phyloP scores from a whole-genome alignment of 2,113 vertebrate species.

The Anthoscopus minutus region DNA sequence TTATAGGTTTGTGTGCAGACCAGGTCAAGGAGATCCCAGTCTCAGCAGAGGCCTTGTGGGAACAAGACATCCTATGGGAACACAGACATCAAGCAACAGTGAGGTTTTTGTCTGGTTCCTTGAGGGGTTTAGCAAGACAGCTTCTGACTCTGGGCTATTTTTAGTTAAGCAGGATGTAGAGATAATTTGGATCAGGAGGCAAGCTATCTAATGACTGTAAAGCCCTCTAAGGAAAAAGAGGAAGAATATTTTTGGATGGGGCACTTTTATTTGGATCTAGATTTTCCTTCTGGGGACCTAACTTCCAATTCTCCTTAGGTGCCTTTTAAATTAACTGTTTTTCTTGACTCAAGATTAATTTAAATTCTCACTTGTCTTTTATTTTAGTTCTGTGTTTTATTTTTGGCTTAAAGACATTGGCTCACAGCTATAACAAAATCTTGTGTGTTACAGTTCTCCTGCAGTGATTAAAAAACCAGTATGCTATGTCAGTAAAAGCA shows the following conservation, averaged over 20 bases:
- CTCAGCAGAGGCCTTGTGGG: neutral
- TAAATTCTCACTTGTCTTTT: neutral
- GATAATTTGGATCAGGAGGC: neutral
- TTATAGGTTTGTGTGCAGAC: fast-evolving
- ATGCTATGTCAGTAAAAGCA: neutral
- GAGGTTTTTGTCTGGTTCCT: neutral
- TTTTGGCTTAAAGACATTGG: neutral
- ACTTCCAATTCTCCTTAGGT: neutral
- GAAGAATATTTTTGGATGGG: neutral
- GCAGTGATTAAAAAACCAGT: neutral
- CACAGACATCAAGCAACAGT: neutral
- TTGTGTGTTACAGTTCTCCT: neutral
- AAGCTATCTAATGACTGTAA: neutral
- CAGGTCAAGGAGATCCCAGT: neutral
- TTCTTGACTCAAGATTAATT: neutral
- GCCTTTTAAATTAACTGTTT: neutral
- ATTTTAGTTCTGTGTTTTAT: neutral
- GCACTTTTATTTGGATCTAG: neutral
- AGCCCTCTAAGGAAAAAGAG: neutral
- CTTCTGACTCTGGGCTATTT: neutral
- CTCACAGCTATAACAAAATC: neutral
- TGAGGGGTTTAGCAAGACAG: neutral
- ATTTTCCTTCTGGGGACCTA: neutral
- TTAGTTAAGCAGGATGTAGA: neutral
- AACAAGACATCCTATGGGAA: neutral